Evolutionary conservation across 2,888 invertebrate genomes (phyloP).

Genomic region (Agrochola lota): DNA sequence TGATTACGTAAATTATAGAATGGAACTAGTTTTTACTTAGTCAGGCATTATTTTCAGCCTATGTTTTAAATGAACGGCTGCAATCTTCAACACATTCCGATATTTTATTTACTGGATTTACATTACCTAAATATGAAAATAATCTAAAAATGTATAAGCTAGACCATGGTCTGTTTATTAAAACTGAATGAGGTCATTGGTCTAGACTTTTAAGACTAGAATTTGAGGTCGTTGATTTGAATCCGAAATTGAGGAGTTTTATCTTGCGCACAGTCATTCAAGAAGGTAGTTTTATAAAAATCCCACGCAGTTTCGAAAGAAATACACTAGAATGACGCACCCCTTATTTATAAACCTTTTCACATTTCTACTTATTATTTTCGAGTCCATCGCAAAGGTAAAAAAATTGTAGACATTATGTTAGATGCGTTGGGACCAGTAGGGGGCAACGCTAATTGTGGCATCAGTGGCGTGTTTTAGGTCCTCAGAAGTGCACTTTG

Average conservation of each 20-base stretch:
- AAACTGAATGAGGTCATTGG: conserved; percentile 12
- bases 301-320: not conserved
- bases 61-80: not conserved
- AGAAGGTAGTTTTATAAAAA: not conserved
- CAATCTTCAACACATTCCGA: not conserved
- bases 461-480: too few species aligned
- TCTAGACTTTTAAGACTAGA: not conserved
- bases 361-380: too few species aligned
- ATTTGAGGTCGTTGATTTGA: not conserved
- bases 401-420: too few species aligned
- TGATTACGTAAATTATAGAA: not conserved
- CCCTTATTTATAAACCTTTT: not conserved
- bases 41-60: not conserved
- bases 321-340: not conserved
- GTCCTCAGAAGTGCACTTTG: too few species aligned
- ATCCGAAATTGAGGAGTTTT: not conserved
- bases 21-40: conserved; percentile 7
- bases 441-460: too few species aligned
- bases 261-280: too few species aligned
- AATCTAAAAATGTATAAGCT: not conserved
- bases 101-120: conserved; percentile 5
- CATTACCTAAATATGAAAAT: not conserved
- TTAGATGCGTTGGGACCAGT: too few species aligned
- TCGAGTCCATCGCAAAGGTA: too few species aligned
- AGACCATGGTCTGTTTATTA: not conserved